Evolutionary conservation across 2,797 vertebrate species (phyloP), one percentile per base, ranked within the genome.

Genomic region (Megaceryle alcyon): DNA sequence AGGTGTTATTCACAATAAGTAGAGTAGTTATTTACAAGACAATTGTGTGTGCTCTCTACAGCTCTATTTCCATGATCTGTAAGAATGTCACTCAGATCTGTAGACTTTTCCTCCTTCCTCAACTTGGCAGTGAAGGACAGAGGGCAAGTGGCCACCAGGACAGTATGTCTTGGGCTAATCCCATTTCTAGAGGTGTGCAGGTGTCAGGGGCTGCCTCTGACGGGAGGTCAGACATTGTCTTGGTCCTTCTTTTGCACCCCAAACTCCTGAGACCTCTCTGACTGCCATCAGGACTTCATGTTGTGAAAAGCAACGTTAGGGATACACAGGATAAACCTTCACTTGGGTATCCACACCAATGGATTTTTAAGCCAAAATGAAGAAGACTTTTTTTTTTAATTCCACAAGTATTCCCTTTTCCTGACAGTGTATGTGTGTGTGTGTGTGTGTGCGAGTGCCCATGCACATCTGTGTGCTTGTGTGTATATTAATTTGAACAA

Each of bases 41-140:
- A 3, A 18, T 17, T 25, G 6, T 1, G 0, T 66, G 12, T 2
- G 1, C 1, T 70, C 14, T 70, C 29, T 39, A 3, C 7, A 17
- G 28, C 4, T 88, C 29, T 41, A 1, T 81, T 80, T 83, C 75
- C 22, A 41, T 53, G 37, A 83, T 16, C 31, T 44, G n/a, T 68
- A 69, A 83, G 21, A 65, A 70, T 39, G 20, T 80, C 1, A 0
- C 31, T 46, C 64, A 60, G 26, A 33, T 77, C 28, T n/a, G 20
- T 57, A 72, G 53, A 26, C 18, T 64, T 73, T 35, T 48, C 16
- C 48, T 69, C 19, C 22, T 69, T 68, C 25, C 66, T 83, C 78
- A 28, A 49, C 37, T 72, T 65, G 41, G 8, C 37, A 77, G 7
- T 21, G 16, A 64, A 64, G 31, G 14, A 49, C 18, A 75, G 33